Conservation (phyloP, 1,140 invertebrate genomes). For the Drosophila rhopaloa region DNA sequence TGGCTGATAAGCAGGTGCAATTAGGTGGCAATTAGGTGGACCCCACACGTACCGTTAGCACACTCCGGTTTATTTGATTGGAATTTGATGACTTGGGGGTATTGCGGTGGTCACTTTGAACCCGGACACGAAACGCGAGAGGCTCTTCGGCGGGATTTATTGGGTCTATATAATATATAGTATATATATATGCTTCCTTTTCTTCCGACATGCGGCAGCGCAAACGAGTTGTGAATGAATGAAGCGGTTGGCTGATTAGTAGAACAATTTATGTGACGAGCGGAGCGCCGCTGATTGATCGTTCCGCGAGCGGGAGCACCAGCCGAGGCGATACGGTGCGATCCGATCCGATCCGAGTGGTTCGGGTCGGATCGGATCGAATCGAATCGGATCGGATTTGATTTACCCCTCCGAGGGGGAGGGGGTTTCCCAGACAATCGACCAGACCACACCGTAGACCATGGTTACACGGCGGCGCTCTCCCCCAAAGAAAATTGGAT, state of each 20-base stretch:
- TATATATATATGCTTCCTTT: conserved; percentile 6
- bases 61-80: conserved; percentile 20
- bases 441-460: conserved; percentile 9
- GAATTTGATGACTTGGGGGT: conserved; percentile 49
- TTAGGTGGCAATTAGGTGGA: conserved; percentile 48
- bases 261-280: conserved; percentile 71
- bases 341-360: neutral
- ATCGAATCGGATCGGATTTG: neutral
- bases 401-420: too few relatives aligned
- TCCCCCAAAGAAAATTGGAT: conserved; percentile 57
- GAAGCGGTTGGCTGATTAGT: conserved; percentile 66
- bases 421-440: conserved; percentile 11
- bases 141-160: conserved; percentile 12
- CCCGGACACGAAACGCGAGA: conserved; percentile 62
- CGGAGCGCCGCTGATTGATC: conserved; percentile 59
- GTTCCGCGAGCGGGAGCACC: conserved; percentile 23
- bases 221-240: conserved; percentile 82
- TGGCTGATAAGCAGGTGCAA: conserved; percentile 43
- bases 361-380: neutral
- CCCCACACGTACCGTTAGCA: conserved; percentile 44
- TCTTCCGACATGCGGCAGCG: conserved; percentile 49
- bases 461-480: conserved; percentile 40
- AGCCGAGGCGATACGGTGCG: conserved; percentile 2
- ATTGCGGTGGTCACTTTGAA: conserved; percentile 46
- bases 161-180: neutral